Evolutionary conservation across 1,140 invertebrate genomes (phyloP).

Genomic region (Drosophila arizonae): DNA sequence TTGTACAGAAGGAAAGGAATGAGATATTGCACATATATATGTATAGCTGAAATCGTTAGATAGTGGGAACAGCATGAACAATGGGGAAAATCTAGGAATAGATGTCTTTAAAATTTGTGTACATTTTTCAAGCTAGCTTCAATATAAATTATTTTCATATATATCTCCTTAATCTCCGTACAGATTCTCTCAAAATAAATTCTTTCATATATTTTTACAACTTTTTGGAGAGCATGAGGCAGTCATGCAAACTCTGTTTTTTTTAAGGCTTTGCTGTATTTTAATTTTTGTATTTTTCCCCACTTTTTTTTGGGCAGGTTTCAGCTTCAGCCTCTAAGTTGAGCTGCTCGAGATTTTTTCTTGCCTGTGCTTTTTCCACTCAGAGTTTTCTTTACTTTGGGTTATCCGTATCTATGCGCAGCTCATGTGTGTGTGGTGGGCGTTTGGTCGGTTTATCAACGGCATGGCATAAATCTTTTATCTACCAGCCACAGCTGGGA

Average conservation of each 20-base stretch:
- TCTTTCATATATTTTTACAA: too few species aligned
- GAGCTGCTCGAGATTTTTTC: background rate
- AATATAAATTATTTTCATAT: too few species aligned
- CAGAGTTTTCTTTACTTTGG: conserved; percentile 49
- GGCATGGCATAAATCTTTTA: conserved; percentile 75
- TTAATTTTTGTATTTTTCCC: conserved; percentile 31
- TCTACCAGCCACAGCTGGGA: conserved; percentile 72
- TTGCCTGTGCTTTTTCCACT: too few species aligned
- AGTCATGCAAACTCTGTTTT: background rate
- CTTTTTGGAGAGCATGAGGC: background rate
- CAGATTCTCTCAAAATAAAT: too few species aligned
- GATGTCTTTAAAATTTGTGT: too few species aligned
- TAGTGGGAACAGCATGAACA: too few species aligned
- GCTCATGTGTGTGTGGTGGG: conserved; percentile 52
- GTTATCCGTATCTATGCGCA: conserved; percentile 59
- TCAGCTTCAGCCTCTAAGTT: conserved; percentile 29
- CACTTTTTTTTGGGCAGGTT: conserved; percentile 30
- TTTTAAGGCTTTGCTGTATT: conserved; percentile 37
- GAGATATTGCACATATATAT: too few species aligned
- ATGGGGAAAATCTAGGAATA: too few species aligned
- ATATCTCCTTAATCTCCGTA: too few species aligned
- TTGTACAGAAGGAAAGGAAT: too few species aligned
- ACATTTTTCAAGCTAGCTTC: too few species aligned
- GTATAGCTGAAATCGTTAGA: too few species aligned
- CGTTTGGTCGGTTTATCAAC: conserved; percentile 74